Evolutionary conservation across 2,888 invertebrate genomes (phyloP).

Genomic region (Shargacucullia verbasci): DNA sequence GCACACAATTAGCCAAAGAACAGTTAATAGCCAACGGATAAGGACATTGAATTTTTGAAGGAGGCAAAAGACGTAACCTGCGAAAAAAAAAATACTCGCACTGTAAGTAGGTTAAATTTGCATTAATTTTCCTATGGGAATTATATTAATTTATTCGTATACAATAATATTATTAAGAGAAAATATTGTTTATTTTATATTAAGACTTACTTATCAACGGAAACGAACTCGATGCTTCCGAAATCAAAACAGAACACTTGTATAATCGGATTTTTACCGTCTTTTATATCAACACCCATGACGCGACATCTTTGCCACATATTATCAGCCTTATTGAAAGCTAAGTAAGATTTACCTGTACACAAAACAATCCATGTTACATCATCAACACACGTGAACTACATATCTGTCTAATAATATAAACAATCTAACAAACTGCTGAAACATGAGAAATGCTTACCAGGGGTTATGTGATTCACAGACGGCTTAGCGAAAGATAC

Average conservation of each 20-base stretch:
- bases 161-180: no score
- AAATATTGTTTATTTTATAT: neutral
- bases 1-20: conserved; percentile 87
- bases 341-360: conserved; percentile 90
- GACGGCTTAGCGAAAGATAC: conserved; percentile 72
- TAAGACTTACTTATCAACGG: conserved; percentile 81
- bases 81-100: conserved; percentile 39
- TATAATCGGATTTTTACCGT: conserved; percentile 71
- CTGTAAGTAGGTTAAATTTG: neutral
- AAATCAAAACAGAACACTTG: conserved; percentile 91
- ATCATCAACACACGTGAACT: neutral
- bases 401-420: neutral
- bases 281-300: conserved; percentile 68
- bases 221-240: conserved; percentile 87
- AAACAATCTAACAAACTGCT: conserved; percentile 2
- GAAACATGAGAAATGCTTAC: conserved; percentile 57
- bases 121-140: no score
- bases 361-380: conserved; percentile 5
- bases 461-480: conserved; percentile 69
- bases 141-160: no score
- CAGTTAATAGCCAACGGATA: conserved; percentile 90
- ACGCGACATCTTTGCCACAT: conserved; percentile 92
- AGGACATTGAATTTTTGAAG: conserved; percentile 73
- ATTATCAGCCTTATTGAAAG: conserved; percentile 85
- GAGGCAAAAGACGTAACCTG: conserved; percentile 85